Evolutionary conservation across 2,113 vertebrate species (phyloP).

Genomic region (Semicossyphus pulcher): DNA sequence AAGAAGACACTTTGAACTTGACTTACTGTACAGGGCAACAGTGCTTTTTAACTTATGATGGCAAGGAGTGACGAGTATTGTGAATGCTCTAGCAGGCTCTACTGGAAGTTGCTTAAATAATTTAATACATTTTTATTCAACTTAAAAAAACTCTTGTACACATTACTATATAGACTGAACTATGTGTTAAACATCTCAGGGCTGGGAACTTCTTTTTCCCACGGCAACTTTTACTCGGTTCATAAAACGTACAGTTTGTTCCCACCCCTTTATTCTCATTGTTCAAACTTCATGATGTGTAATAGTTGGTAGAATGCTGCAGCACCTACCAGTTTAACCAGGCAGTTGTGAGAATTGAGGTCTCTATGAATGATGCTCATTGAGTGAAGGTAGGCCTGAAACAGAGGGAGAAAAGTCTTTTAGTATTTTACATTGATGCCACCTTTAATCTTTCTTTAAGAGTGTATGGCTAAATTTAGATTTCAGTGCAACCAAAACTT

Average conservation of each 20-base stretch:
- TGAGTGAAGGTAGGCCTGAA: slow-evolving; percentile 94
- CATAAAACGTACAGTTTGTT: not conserved
- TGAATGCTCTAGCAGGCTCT: not conserved
- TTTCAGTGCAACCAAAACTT: too few relatives aligned
- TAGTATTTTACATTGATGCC: too few relatives aligned
- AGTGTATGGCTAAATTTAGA: not conserved
- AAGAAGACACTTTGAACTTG: not conserved
- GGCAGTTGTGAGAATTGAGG: slow-evolving; percentile 95
- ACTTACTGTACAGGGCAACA: not conserved
- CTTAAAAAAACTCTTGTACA: too few relatives aligned
- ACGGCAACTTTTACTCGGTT: not conserved
- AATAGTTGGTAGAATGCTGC: not conserved
- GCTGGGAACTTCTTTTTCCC: not conserved
- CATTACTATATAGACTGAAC: too few relatives aligned
- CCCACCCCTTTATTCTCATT: not conserved
- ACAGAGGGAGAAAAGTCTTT: slow-evolving; percentile 10
- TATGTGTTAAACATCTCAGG: too few relatives aligned
- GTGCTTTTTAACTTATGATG: not conserved
- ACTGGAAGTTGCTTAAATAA: not conserved
- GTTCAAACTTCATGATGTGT: not conserved
- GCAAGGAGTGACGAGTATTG: too few relatives aligned
- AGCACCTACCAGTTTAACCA: slow-evolving; percentile 94
- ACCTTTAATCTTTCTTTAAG: not conserved
- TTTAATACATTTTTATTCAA: too few relatives aligned
- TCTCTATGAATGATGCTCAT: slow-evolving; percentile 95